phyloP scores from a whole-genome alignment of 2,113 vertebrate species.

The Paralichthys olivaceus region DNA sequence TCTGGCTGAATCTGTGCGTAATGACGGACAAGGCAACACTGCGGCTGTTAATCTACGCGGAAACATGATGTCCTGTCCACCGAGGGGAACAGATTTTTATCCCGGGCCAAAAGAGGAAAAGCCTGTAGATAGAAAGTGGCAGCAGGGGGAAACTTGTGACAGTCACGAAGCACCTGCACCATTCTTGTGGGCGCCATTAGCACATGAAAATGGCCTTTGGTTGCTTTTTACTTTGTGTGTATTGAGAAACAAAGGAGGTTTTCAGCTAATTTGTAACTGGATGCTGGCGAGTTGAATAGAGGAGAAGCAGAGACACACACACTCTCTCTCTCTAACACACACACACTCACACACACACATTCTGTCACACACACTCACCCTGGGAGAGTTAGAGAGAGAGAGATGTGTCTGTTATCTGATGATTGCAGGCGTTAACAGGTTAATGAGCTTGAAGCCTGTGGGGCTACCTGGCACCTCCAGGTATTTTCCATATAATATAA shows the following conservation, averaged over 20 bases:
- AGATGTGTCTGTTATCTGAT: slow-evolving; percentile 66
- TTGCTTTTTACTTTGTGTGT: slow-evolving; percentile 51
- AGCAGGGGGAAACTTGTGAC: slow-evolving; percentile 39
- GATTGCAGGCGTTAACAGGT: slow-evolving; percentile 62
- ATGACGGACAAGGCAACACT: slow-evolving; percentile 42
- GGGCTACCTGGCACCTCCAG: slow-evolving; percentile 75
- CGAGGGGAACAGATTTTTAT: slow-evolving; percentile 2
- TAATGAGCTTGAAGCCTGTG: slow-evolving; percentile 75
- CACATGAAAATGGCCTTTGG: slow-evolving; percentile 62
- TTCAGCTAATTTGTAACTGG: slow-evolving; percentile 65
- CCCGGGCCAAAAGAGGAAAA: not conserved
- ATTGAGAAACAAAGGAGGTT: slow-evolving; percentile 68
- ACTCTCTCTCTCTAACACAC: not conserved
- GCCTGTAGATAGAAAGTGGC: slow-evolving; percentile 25
- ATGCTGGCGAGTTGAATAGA: slow-evolving; percentile 25
- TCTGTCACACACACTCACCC: not conserved
- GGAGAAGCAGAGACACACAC: not conserved
- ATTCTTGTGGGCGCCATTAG: slow-evolving; percentile 44
- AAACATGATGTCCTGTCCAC: slow-evolving; percentile 14
- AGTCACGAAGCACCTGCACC: slow-evolving; percentile 68
- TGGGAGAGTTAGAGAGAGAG: slow-evolving; percentile 1
- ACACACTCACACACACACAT: not conserved
- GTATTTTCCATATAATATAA: slow-evolving; percentile 78
- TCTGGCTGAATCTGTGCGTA: slow-evolving; percentile 31
- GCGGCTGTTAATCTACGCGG: slow-evolving; percentile 7